Evolutionary conservation across 2,797 vertebrate genomes (phyloP).

Genomic region (Sebastes trivittatus): DNA sequence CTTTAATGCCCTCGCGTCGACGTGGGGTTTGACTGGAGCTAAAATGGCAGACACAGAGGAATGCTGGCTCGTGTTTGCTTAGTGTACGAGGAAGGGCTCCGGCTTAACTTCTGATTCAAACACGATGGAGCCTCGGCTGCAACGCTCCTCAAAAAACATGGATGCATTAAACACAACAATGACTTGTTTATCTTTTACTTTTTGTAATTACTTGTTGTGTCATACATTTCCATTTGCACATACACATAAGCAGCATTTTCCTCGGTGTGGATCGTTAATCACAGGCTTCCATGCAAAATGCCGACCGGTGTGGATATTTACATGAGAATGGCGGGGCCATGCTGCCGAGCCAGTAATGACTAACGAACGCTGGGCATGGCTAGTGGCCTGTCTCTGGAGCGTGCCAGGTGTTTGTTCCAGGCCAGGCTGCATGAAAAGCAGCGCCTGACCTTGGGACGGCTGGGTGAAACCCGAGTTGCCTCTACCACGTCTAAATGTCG

Average conservation of each 20-base stretch:
- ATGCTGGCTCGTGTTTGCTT: conserved; percentile 74
- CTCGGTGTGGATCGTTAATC: conserved; percentile 55
- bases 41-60: conserved; percentile 80
- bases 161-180: conserved; percentile 9
- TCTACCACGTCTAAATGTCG: conserved; percentile 39
- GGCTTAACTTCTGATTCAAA: conserved; percentile 64
- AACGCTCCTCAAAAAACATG: conserved; percentile 17
- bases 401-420: conserved; percentile 70
- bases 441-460: conserved; percentile 63
- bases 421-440: conserved; percentile 70
- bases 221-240: not conserved
- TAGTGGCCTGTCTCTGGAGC: conserved; percentile 45
- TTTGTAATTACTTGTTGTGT: conserved; percentile 4
- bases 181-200: not conserved
- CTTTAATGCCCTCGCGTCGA: conserved; percentile 83
- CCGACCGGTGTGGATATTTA: conserved; percentile 64
- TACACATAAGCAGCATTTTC: conserved; percentile 11
- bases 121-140: conserved; percentile 42
- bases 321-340: conserved; percentile 66
- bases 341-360: conserved; percentile 56
- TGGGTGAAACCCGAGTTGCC: conserved; percentile 63
- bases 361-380: conserved; percentile 66
- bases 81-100: conserved; percentile 63
- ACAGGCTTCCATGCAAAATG: conserved; percentile 71
- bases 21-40: conserved; percentile 72